phyloP scores from a whole-genome alignment of 2,113 vertebrate species.

The Columbina picui region DNA sequence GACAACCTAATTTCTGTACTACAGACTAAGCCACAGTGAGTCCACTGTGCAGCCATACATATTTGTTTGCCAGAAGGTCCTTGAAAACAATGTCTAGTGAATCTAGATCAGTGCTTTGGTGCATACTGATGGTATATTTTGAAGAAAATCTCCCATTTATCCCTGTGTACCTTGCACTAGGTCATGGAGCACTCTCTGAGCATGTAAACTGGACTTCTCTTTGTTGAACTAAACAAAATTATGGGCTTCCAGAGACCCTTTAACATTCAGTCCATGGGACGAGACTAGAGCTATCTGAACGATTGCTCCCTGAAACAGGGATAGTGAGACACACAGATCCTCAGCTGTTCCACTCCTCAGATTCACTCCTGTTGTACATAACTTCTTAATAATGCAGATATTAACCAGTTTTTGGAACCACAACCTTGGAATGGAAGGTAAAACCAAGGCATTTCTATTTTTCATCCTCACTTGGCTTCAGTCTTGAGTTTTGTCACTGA shows the following conservation, averaged over 20 bases:
- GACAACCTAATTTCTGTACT: neutral
- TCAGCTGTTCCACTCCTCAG: neutral
- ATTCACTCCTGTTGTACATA: neutral
- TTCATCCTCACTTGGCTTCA: neutral
- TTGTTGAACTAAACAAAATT: neutral
- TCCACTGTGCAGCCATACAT: neutral
- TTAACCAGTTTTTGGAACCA: neutral
- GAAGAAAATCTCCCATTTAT: neutral
- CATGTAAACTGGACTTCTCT: neutral
- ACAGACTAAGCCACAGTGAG: neutral
- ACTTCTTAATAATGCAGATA: neutral
- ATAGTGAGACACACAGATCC: neutral
- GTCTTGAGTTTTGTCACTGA: neutral
- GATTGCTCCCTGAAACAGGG: neutral
- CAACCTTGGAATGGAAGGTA: neutral
- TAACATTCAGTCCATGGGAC: neutral
- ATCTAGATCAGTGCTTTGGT: neutral
- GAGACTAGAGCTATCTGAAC: neutral
- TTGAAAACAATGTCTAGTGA: neutral
- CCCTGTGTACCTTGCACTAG: neutral
- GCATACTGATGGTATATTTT: neutral
- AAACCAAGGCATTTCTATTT: neutral
- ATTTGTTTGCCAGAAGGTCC: neutral
- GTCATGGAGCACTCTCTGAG: neutral
- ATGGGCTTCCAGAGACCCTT: neutral